Percentiles rank a stretch among this genome's conserved stretches.
Evolutionary conservation across 2,888 invertebrate genomes (phyloP).

Genomic region (Deilephila porcellus): DNA sequence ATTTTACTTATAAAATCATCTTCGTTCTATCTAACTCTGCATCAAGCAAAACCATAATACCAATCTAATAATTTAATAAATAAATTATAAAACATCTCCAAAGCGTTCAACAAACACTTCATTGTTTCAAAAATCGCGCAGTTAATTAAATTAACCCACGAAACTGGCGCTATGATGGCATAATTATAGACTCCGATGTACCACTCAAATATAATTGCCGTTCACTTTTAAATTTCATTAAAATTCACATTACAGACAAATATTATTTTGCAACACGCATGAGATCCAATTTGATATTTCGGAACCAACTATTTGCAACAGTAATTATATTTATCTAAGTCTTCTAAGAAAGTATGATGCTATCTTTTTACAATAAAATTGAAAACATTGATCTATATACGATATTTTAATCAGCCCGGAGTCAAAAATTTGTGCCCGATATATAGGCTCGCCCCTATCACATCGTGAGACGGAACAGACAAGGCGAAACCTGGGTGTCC

Average conservation of each 20-base stretch:
- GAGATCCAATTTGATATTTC: not conserved
- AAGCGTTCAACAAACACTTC: slow-evolving; percentile 3
- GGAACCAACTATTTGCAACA: not conserved
- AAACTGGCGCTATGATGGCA: slow-evolving; percentile 7
- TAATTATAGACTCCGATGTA: slow-evolving; percentile 15
- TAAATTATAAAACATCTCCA: not conserved
- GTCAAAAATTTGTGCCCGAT: too few species aligned
- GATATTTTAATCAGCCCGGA: too few species aligned
- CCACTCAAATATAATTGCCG: not conserved
- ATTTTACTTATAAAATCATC: not conserved
- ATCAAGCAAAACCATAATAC: not conserved
- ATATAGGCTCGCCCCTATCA: too few species aligned
- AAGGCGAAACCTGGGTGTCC: too few species aligned
- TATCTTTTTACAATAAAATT: too few species aligned
- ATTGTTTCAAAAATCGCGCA: slow-evolving; percentile 13
- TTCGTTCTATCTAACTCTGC: not conserved
- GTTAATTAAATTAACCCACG: slow-evolving; percentile 12
- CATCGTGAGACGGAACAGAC: too few species aligned
- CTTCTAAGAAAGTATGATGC: too few species aligned
- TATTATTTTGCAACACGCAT: not conserved
- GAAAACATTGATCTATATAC: too few species aligned
- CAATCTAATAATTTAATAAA: not conserved
- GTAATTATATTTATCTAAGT: too few species aligned
- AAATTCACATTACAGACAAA: slow-evolving; percentile 1
- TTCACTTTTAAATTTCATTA: slow-evolving; percentile 11